Evolutionary conservation across 2,797 vertebrate species (phyloP).

Genomic region (Danio choprae): DNA sequence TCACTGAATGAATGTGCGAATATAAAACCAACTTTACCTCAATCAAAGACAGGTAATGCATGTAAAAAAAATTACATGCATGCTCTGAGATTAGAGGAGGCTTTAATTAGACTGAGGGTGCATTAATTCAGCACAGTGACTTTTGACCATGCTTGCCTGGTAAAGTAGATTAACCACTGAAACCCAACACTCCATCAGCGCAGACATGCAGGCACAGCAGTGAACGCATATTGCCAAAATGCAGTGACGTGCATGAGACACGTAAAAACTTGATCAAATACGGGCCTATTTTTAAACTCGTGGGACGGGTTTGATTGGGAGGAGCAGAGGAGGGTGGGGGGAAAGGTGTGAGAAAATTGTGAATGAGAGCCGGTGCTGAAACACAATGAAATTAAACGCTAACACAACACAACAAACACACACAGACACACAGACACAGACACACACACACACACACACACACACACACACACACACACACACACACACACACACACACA

Average conservation of each 20-base stretch:
- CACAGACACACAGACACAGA: no score
- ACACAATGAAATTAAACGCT: background rate
- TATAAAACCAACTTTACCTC: no score
- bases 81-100: conserved; percentile 2
- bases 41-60: background rate
- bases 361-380: conserved; percentile 14
- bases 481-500: no score
- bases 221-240: conserved; percentile 14
- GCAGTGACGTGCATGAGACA: conserved; percentile 14
- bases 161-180: conserved; percentile 9
- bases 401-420: conserved; percentile 38
- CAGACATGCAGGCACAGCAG: background rate
- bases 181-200: conserved; percentile 4
- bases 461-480: no score
- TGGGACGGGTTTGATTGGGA: conserved; percentile 32
- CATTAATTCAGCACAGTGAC: conserved; percentile 28
- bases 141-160: conserved; percentile 17
- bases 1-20: no score
- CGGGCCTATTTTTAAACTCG: conserved; percentile 46
- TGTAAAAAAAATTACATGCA: conserved; percentile 2
- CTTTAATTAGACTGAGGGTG: background rate
- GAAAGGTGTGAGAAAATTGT: conserved; percentile 25
- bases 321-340: background rate
- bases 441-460: no score
- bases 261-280: conserved; percentile 43